phyloP scores from a whole-genome alignment of 2,888 invertebrate species.

The Mylabris sibirica region DNA sequence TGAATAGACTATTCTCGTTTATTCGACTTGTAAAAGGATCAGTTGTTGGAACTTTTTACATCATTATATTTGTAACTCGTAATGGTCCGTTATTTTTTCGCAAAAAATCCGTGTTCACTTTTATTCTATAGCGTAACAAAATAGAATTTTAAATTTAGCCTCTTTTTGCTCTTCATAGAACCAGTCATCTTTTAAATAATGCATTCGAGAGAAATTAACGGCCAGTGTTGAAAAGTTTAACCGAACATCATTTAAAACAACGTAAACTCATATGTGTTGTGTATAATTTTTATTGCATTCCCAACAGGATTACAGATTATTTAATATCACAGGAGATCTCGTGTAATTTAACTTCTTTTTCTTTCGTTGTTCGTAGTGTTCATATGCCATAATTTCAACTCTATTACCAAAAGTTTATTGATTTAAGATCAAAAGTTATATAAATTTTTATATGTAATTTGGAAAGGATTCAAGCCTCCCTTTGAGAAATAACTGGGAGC shows the following conservation, averaged over 20 bases:
- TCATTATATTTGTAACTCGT: too few relatives aligned
- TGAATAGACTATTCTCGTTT: too few relatives aligned
- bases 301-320: background rate
- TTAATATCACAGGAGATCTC: background rate
- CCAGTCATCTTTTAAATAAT: background rate
- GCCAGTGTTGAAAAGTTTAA: background rate
- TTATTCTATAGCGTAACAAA: background rate
- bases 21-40: too few relatives aligned
- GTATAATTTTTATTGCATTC: conserved; percentile 1
- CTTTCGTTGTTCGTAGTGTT: background rate
- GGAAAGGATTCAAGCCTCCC: background rate
- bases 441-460: conserved; percentile 4
- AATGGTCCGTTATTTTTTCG: too few relatives aligned
- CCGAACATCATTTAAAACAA: conserved; percentile 5
- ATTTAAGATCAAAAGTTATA: background rate
- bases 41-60: too few relatives aligned
- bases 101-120: too few relatives aligned
- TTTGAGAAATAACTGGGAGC: too few relatives aligned
- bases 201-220: background rate
- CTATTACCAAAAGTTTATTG: background rate
- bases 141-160: background rate
- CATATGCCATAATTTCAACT: background rate
- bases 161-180: background rate
- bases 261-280: background rate
- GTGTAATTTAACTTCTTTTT: background rate